Percentiles rank a stretch among this genome's conserved stretches.
Conservation (phyloP, 1,140 invertebrate genomes). For the Aplysia californica region DNA sequence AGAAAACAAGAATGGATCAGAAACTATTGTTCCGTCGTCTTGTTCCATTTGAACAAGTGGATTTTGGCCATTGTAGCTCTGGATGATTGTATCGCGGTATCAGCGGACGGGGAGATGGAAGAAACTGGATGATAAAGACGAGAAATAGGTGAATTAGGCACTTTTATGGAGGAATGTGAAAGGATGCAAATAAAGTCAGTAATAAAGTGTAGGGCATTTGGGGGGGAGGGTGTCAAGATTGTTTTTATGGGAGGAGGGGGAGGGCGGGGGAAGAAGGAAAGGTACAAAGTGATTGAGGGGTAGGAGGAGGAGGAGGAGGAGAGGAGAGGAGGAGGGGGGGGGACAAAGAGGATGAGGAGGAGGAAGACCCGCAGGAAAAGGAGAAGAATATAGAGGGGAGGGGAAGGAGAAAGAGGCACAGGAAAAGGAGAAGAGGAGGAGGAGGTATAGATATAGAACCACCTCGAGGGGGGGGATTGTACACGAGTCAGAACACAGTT, state of each 20-base stretch:
- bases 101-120: not conserved
- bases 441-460: not conserved
- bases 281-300: not conserved
- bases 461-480: constrained; percentile 32
- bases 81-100: not conserved
- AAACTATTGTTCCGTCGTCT: no score
- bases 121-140: not conserved
- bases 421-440: constrained; percentile 18
- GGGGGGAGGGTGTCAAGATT: no score
- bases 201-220: not conserved
- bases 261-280: not conserved
- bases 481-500: no score
- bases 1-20: not conserved
- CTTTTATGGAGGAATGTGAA: not conserved
- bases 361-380: not conserved
- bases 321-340: not conserved
- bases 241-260: no score
- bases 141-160: not conserved
- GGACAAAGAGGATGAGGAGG: not conserved
- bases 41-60: no score
- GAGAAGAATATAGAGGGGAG: not conserved
- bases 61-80: not conserved
- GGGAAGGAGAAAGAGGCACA: not conserved
- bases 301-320: not conserved
- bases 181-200: no score